Conservation (phyloP, 1,140 invertebrate species). For the Brachionus plicatilis region DNA sequence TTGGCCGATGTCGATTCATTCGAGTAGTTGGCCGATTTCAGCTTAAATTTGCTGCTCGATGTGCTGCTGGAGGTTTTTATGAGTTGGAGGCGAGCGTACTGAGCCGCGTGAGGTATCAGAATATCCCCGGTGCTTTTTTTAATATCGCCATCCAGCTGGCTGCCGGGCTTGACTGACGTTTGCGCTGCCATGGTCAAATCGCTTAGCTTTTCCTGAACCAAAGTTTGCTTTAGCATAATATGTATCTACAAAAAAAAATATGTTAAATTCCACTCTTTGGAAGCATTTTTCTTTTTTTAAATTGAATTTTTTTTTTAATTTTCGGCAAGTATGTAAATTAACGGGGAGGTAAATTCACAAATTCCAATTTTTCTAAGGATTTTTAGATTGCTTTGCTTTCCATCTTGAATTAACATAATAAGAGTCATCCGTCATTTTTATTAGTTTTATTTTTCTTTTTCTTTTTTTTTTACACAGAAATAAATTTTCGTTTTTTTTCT, state of each 20-base stretch:
- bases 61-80: background rate
- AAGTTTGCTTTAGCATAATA: constrained; percentile 33
- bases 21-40: constrained; percentile 16
- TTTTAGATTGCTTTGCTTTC: background rate
- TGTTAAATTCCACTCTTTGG: background rate
- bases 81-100: constrained; percentile 12
- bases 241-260: background rate
- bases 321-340: background rate
- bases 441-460: background rate
- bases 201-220: constrained; percentile 40
- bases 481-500: constrained; percentile 6
- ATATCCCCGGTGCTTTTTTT: background rate
- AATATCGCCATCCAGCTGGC: background rate
- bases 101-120: constrained; percentile 14
- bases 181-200: constrained; percentile 32
- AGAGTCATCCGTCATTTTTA: constrained; percentile 30
- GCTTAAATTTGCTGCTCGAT: background rate
- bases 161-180: background rate
- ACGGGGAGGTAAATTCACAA: background rate
- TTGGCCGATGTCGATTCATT: background rate
- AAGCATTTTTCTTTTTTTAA: background rate
- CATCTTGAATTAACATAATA: constrained; percentile 32
- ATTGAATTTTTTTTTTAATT: background rate
- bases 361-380: background rate
- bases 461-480: background rate